Evolutionary conservation across 2,113 vertebrate genomes (phyloP).

Genomic region (Cololabis saira): DNA sequence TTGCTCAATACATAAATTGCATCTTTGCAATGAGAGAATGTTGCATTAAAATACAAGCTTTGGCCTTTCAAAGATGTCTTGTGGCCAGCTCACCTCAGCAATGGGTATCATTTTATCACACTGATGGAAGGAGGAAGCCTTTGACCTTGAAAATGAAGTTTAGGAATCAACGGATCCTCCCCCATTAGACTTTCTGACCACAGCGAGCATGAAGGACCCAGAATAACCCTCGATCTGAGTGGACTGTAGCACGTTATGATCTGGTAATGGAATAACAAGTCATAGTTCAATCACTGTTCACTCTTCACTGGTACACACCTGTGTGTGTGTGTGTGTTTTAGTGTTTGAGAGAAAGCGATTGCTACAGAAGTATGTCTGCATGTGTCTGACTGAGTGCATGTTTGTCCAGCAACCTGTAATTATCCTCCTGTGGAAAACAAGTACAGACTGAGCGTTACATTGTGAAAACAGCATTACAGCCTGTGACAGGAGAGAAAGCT

Average conservation of each 20-base stretch:
- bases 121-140: constrained; percentile 32
- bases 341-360: not conserved
- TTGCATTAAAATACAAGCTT: not conserved
- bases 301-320: constrained; percentile 5
- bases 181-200: constrained; percentile 57
- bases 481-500: constrained; percentile 76
- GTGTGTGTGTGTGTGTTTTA: constrained; percentile 6
- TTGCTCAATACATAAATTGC: not conserved
- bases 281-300: constrained; percentile 56
- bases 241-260: constrained; percentile 14
- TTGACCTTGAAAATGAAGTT: constrained; percentile 9
- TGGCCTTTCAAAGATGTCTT: constrained; percentile 12
- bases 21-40: not conserved
- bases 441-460: constrained; percentile 88
- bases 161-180: constrained; percentile 13
- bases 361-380: not conserved
- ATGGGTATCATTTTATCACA: constrained; percentile 1
- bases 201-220: constrained; percentile 6
- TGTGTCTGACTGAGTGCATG: not conserved
- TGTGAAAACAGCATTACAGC: constrained; percentile 90
- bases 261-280: constrained; percentile 54
- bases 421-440: constrained; percentile 95
- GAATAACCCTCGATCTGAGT: constrained; percentile 31
- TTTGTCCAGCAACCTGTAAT: constrained; percentile 82
- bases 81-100: not conserved